Evolutionary conservation across 1,140 invertebrate genomes (phyloP).

Genomic region (Oppia nitens): DNA sequence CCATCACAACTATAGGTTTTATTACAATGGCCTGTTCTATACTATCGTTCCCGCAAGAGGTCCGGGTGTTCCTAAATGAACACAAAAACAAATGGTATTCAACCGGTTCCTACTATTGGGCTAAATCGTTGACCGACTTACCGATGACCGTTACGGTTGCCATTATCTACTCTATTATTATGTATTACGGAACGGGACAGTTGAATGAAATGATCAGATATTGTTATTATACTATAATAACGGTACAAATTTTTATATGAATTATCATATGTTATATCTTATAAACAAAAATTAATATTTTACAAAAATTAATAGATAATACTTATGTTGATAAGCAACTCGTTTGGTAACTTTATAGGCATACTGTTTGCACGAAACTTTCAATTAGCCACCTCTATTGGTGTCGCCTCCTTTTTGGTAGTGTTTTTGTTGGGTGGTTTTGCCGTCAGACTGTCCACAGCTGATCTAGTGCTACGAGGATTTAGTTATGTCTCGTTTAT

Average conservation of each 20-base stretch:
- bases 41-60: constrained; percentile 20
- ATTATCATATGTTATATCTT: too few relatives aligned
- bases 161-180: background rate
- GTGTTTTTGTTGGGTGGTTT: background rate
- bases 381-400: background rate
- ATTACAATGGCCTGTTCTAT: background rate
- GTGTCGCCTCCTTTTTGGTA: background rate
- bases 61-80: constrained; percentile 23
- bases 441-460: background rate
- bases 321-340: background rate
- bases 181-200: background rate
- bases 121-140: constrained; percentile 29
- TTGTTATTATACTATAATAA: background rate
- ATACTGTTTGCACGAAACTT: background rate
- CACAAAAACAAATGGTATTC: constrained; percentile 25
- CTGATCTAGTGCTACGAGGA: background rate
- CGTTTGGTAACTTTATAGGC: background rate
- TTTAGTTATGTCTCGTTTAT: background rate
- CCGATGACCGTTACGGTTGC: constrained; percentile 9
- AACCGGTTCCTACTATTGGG: constrained; percentile 22
- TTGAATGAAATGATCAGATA: background rate
- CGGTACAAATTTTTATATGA: background rate
- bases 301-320: background rate
- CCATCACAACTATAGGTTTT: background rate
- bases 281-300: background rate